A percentile compares a stretch with the other conserved stretches of the same genome.
phyloP scores from a whole-genome alignment of 35 echinoderm and acorn worm genomes.

The Apostichopus californicus region DNA sequence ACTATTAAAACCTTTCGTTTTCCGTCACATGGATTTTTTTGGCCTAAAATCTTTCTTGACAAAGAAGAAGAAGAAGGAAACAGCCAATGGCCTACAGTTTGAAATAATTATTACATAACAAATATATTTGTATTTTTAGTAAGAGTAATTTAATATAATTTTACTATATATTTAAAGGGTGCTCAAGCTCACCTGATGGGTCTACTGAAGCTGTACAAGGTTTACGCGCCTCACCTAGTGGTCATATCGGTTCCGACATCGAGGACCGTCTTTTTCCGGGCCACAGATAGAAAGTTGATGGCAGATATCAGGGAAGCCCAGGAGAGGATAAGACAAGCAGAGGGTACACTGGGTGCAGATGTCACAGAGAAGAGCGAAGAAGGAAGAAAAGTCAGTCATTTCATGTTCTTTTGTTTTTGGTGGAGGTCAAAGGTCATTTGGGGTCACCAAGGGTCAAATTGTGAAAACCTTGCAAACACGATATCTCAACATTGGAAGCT shows the following conservation, averaged over 20 bases:
- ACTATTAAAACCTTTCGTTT: too few species aligned
- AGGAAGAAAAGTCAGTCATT: neutral
- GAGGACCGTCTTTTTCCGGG: slow-evolving; percentile 76
- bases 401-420: too few species aligned
- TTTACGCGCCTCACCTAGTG: slow-evolving; percentile 77
- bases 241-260: slow-evolving; percentile 68
- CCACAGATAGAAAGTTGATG: slow-evolving; percentile 64
- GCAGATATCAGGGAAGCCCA: slow-evolving; percentile 57
- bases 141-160: neutral
- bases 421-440: too few species aligned
- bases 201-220: slow-evolving; percentile 87
- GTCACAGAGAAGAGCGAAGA: neutral
- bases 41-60: too few species aligned
- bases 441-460: too few species aligned
- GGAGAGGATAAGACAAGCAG: slow-evolving; percentile 36
- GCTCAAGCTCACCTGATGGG: slow-evolving; percentile 79
- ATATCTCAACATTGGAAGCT: too few species aligned
- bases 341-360: neutral
- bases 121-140: neutral
- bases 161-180: slow-evolving; percentile 55
- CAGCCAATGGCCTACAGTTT: too few species aligned
- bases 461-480: too few species aligned
- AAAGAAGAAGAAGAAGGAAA: too few species aligned
- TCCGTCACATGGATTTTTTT: too few species aligned
- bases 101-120: neutral